Conservation (phyloP, 2,888 invertebrate genomes). For the Noctuana brunneofusca region DNA sequence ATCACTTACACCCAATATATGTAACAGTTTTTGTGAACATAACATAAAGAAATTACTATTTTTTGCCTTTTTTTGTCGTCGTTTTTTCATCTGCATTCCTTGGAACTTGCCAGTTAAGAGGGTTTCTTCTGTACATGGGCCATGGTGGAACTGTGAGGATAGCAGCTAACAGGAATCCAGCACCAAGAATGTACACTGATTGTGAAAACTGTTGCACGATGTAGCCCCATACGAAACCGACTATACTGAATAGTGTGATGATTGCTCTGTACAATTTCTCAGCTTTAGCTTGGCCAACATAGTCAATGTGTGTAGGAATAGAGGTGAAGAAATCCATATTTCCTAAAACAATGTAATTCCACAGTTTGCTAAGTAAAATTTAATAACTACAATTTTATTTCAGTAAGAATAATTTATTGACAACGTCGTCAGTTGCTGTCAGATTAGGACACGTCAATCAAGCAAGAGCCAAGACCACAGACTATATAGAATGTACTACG, state of each 20-base stretch:
- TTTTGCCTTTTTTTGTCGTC: slow-evolving; percentile 81
- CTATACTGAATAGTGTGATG: slow-evolving; percentile 94
- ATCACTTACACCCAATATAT: neutral
- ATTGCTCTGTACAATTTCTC: slow-evolving; percentile 95
- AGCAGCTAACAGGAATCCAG: slow-evolving; percentile 94
- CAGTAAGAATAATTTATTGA: slow-evolving; percentile 41
- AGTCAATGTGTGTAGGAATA: slow-evolving; percentile 86
- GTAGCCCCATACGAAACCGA: slow-evolving; percentile 96
- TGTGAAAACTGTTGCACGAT: slow-evolving; percentile 97
- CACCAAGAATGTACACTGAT: slow-evolving; percentile 95
- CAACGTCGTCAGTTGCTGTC: slow-evolving; percentile 35
- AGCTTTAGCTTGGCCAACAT: slow-evolving; percentile 94
- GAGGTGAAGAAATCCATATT: slow-evolving; percentile 77
- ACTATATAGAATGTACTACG: too few relatives aligned
- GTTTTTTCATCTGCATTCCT: slow-evolving; percentile 70
- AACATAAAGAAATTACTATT: slow-evolving; percentile 44
- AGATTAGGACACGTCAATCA: slow-evolving; percentile 41
- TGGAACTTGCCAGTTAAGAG: slow-evolving; percentile 95
- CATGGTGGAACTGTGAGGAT: slow-evolving; percentile 96
- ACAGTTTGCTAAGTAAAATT: neutral
- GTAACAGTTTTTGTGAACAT: too few relatives aligned
- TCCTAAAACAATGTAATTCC: slow-evolving; percentile 2
- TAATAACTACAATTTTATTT: neutral
- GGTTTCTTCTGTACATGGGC: slow-evolving; percentile 95
- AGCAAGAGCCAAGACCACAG: slow-evolving; percentile 24